Evolutionary conservation across 2,113 vertebrate genomes (phyloP).

Genomic region (Mola mola): DNA sequence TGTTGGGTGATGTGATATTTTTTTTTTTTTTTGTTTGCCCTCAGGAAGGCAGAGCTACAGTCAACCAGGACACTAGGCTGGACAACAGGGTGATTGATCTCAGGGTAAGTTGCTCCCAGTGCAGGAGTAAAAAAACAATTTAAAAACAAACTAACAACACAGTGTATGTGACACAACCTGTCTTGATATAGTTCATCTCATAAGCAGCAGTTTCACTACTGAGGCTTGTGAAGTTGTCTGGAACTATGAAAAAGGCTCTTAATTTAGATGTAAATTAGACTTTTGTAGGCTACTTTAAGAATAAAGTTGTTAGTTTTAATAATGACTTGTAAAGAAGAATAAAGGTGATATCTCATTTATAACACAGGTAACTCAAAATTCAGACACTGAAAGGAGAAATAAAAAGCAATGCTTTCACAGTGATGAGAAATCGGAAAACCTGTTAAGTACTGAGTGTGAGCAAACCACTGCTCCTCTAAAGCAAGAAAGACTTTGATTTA

Average conservation of each 20-base stretch:
- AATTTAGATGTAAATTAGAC: too few species aligned
- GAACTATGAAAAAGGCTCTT: neutral
- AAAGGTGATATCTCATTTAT: too few species aligned
- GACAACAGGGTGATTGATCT: constrained; percentile 99
- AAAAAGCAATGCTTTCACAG: too few species aligned
- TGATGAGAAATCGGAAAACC: too few species aligned
- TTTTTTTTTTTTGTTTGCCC: constrained; percentile 19
- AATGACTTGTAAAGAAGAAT: too few species aligned
- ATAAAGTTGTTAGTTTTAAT: too few species aligned
- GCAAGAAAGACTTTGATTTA: constrained; percentile 45
- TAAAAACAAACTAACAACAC: neutral
- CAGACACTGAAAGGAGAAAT: too few species aligned
- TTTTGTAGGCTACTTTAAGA: too few species aligned
- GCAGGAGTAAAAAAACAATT: neutral
- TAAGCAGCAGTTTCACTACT: neutral
- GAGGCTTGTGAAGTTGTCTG: neutral
- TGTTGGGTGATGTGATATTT: too few species aligned
- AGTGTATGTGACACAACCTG: neutral
- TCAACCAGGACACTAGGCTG: constrained; percentile 98
- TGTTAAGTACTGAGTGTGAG: too few species aligned
- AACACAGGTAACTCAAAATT: too few species aligned
- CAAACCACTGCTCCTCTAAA: constrained; percentile 13
- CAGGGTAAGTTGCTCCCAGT: constrained; percentile 84
- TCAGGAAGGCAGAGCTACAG: constrained; percentile 97
- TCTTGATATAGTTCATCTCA: neutral